Base-by-base conservation (phyloP, 2,888 invertebrate species). In the Brassicogethes aeneus region DNA sequence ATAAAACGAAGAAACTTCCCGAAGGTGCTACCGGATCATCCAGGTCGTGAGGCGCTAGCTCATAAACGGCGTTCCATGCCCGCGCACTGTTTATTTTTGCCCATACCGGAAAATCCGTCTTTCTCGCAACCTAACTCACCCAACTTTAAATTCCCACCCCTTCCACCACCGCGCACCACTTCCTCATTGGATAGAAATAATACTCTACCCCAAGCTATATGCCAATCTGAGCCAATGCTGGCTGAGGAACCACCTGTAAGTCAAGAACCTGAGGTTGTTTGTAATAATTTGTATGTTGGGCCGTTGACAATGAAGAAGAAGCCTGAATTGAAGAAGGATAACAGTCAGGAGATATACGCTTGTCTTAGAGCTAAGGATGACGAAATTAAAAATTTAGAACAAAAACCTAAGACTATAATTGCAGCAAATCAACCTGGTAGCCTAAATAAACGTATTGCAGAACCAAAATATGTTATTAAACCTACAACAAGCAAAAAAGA, bases 1-100 rank as follows among this genome's bases (percentile, higher is more conserved):
- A 83, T 89, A 33, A 82, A 84, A 62, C 73, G 82, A 42, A 71
- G 85, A 51, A 89, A 88, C 60, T 89, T 82, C 59, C 89, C 89
- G 0, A 89, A 89, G 72, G 89, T 89, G 1, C 62, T 89, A 17
- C 89, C 89, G n/a, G 87, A 87, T 64, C 76, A 83, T 52, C 78
- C 79, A 1, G 56, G 56, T 10, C 54, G 66, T 41, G 62, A 64
- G 46, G 55, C 60, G 7, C 49, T 62, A 41, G 54, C 59, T 14
- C 59, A 57, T 48, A 81, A 81, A 55, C 67, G 81, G n/a, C 66
- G 80, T 40, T 81, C 81, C 1, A 67, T 83, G 61, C 83, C 82
- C 47, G 77, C 78, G 2, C 62, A 61, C 30, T 60, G 64, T 42
- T 40, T 65, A 5, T 60, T 60, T 42, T 37, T 56, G 37, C 61